phyloP scores from a whole-genome alignment of 1,140 invertebrate species.

The Drosophila sp. region DNA sequence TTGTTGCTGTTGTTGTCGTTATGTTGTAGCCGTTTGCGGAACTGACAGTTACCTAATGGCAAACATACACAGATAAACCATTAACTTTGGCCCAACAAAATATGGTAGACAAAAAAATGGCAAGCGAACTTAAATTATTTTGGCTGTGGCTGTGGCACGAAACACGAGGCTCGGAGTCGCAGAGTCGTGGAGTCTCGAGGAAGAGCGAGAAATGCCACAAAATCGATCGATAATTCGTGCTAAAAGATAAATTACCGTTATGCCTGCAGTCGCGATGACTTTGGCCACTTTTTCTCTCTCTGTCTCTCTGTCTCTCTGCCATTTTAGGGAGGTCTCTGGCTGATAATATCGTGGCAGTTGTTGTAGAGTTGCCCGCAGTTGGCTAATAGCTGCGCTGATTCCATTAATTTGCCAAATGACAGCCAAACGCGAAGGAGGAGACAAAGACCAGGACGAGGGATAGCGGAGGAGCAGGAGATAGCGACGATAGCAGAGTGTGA shows the following conservation, averaged over 20 bases:
- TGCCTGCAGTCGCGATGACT: constrained; percentile 32
- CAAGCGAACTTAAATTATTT: constrained; percentile 57
- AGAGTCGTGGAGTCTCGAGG: neutral
- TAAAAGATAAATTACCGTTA: constrained; percentile 80
- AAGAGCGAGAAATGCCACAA: constrained; percentile 54
- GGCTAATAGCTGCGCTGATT: constrained; percentile 81
- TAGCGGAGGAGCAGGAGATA: neutral
- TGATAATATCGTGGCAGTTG: constrained; percentile 42
- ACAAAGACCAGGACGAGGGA: neutral
- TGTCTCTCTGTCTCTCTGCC: neutral
- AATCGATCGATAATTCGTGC: constrained; percentile 80
- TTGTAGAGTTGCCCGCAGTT: constrained; percentile 56
- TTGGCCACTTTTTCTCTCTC: constrained; percentile 24
- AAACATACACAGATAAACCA: constrained; percentile 81
- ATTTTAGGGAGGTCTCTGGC: constrained; percentile 1
- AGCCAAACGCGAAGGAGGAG: constrained; percentile 41
- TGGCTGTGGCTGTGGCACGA: constrained; percentile 30
- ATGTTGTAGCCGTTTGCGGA: constrained; percentile 49
- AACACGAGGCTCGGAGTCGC: neutral
- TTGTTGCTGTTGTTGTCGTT: constrained; percentile 27
- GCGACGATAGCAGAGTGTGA: constrained; percentile 31
- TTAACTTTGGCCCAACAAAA: constrained; percentile 62
- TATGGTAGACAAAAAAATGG: constrained; percentile 22
- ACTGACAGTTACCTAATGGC: constrained; percentile 83
- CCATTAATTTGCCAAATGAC: constrained; percentile 82